Evolutionary conservation across 2,113 vertebrate genomes (phyloP).

Genomic region (Columba livia): DNA sequence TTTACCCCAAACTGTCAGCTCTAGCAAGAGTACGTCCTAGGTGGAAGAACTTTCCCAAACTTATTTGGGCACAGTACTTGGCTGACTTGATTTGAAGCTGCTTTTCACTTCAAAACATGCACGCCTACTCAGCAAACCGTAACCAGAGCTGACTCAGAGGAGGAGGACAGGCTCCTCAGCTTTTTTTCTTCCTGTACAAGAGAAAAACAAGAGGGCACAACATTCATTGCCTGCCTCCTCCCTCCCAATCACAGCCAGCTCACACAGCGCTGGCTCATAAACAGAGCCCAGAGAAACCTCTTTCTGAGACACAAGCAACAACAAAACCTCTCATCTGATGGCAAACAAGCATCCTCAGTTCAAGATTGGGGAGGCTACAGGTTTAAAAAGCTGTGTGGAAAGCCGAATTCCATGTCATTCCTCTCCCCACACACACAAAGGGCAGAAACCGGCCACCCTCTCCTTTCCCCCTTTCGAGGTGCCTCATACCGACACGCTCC

Average conservation of each 20-base stretch:
- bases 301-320: neutral
- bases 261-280: neutral
- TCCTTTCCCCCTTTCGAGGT: neutral
- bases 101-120: slow-evolving; percentile 46
- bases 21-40: neutral
- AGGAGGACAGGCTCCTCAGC: slow-evolving; percentile 53
- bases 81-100: slow-evolving; percentile 41
- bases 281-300: neutral
- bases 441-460: slow-evolving; percentile 31
- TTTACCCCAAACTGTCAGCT: neutral
- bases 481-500: neutral
- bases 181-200: slow-evolving; percentile 43
- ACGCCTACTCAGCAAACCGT: slow-evolving; percentile 50
- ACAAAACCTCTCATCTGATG: neutral
- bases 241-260: slow-evolving; percentile 27
- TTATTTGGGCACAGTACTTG: neutral
- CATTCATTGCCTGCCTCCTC: slow-evolving; percentile 12
- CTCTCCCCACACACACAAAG: slow-evolving; percentile 19
- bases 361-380: neutral
- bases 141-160: slow-evolving; percentile 58
- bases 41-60: neutral
- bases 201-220: slow-evolving; percentile 62
- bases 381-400: neutral
- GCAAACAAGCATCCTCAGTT: slow-evolving; percentile 42
- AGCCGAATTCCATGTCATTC: neutral